phyloP scores from a whole-genome alignment of 2,113 vertebrate genomes.

The Amblyornis subalaris region DNA sequence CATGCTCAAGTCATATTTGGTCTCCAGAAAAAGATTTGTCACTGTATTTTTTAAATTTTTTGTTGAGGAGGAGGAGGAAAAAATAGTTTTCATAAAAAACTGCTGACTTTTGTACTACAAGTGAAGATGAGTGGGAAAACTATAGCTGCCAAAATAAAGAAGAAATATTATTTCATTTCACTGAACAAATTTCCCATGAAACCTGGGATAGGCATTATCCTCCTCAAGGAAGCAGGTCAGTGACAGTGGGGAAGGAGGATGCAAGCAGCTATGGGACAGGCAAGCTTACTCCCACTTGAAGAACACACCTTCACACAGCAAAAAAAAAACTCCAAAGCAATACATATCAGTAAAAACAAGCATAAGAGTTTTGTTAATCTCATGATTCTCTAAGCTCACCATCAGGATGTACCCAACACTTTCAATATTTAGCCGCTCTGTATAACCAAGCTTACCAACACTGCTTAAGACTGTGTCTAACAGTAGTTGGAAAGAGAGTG shows the following conservation, averaged over 20 bases:
- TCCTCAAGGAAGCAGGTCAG: background rate
- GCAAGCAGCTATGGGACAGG: background rate
- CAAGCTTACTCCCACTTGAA: background rate
- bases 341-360: background rate
- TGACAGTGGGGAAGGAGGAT: background rate
- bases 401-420: background rate
- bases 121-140: background rate
- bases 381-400: background rate
- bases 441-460: background rate
- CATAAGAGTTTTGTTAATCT: background rate
- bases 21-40: background rate
- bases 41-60: background rate
- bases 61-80: background rate
- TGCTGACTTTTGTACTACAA: background rate
- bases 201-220: background rate
- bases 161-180: background rate
- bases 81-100: background rate
- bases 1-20: rapidly evolving
- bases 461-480: background rate
- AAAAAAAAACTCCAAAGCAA: background rate
- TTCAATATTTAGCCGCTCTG: background rate
- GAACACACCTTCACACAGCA: background rate
- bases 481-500: background rate
- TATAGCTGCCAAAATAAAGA: background rate
- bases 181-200: background rate